Percentiles rank a stretch among this genome's conserved stretches.
Conservation (phyloP, 2,888 invertebrate species). For the Pherbina coryleti region DNA sequence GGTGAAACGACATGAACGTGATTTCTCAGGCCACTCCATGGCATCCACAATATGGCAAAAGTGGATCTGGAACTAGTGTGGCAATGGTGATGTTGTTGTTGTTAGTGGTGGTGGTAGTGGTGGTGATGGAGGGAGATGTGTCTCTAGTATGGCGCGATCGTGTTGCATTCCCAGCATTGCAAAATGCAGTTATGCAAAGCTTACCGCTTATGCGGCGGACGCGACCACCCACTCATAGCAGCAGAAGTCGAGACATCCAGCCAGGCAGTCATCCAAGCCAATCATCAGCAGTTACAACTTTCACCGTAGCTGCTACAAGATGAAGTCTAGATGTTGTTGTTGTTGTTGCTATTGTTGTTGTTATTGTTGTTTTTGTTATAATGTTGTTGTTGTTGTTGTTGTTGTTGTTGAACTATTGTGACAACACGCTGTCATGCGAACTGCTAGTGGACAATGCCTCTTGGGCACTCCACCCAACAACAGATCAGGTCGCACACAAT, state of each 20-base stretch:
- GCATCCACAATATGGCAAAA: neutral
- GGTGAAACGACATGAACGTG: constrained; percentile 34
- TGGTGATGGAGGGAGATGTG: neutral
- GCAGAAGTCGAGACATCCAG: neutral
- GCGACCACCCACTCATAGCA: constrained; percentile 26
- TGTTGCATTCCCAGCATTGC: constrained; percentile 32
- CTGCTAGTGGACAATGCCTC: constrained; percentile 1
- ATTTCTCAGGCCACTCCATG: constrained; percentile 32
- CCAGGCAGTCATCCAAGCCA: neutral
- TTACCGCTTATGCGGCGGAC: neutral
- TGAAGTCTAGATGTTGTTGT: neutral
- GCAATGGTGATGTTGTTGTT: neutral
- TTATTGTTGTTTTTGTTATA: neutral
- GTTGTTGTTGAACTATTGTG: constrained; percentile 19
- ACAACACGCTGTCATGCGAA: constrained; percentile 35
- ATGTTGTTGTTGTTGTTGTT: neutral
- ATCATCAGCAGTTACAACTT: constrained; percentile 1
- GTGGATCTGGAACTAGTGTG: neutral
- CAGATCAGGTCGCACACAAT: neutral
- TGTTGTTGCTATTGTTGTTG: neutral
- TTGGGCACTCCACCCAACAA: neutral
- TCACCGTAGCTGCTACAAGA: constrained; percentile 11
- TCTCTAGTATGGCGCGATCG: constrained; percentile 18
- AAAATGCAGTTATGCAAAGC: constrained; percentile 24
- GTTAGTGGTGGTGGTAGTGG: no score